Evolutionary conservation across 2,113 vertebrate genomes (phyloP), one percentile per base, ranked within the genome.

Genomic region (Misgurnus mizolepis): DNA sequence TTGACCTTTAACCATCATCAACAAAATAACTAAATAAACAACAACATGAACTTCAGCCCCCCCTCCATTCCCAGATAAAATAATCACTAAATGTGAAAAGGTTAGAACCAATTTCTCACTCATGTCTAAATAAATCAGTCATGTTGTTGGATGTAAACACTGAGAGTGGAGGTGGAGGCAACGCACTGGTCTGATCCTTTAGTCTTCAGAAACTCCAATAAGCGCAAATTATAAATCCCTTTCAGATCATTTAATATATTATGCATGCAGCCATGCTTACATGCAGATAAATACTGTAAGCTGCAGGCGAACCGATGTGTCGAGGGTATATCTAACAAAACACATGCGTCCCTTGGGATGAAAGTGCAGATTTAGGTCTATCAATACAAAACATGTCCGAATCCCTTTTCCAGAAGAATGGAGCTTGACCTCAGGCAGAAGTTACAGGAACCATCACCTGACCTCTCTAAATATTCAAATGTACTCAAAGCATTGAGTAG

Each of bases 191-290:
- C 62, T 69, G 64, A 68, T 67, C 76, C 49, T 72, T 84, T 58
- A 70, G 39, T 81, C 56, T 45, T 76, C 45, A 12, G 62, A 73
- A 66, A 45, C 43, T 22, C 17, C 41, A 15, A 47, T 79, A 79
- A 81, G 53, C 66, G 70, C 80, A 70, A 77, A 82, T 55, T 67
- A 62, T 62, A 84, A 82, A 82, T 75, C 80, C 83, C 69, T 69
- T 40, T 81, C 76, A 74, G 72, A 75, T 56, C 76, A 75, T 79
- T 80, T 64, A 47, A 61, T 27, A 55, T 43, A 76, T 79, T 82
- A 76, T 69, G 49, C 62, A 82, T 62, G 72, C 80, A 68, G 62
- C 15, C 50, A 50, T 76, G 70, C 76, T 79, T 79, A 70, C 80
- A 70, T 58, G 76, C 49, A 68, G 53, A 78, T 78, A 68, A 78